These are phyloP conservation scores for Heliconius erato DNA, from an alignment of 2,888 invertebrate genomes.

Conservation along the genomic window DNA sequence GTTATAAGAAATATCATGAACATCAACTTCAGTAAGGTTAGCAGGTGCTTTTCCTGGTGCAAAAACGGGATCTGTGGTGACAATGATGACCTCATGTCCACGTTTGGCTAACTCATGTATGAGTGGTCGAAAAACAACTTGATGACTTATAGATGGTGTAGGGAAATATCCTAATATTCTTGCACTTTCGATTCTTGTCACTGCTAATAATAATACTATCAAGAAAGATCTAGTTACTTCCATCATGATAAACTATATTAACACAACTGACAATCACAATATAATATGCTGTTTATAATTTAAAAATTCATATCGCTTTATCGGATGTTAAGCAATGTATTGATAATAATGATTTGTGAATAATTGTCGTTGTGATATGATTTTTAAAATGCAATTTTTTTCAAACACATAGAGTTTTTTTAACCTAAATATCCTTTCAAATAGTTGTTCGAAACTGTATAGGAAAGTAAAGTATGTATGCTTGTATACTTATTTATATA, in stretches of 20 bases:
- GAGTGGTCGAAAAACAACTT: constrained; percentile 60
- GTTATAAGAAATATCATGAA: constrained; percentile 61
- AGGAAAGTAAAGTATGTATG: too few relatives aligned
- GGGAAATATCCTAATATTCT: constrained; percentile 67
- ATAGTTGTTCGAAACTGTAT: too few relatives aligned
- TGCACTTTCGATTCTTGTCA: constrained; percentile 51
- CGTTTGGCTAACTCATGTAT: constrained; percentile 62
- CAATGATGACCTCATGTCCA: constrained; percentile 58
- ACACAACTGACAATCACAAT: neutral
- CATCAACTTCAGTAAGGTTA: constrained; percentile 63
- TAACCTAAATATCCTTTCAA: too few relatives aligned
- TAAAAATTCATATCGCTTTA: constrained; percentile 17
- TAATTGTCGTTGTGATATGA: neutral
- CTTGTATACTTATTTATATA: too few relatives aligned
- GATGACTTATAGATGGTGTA: constrained; percentile 67
- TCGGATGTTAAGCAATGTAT: neutral
- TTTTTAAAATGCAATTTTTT: neutral
- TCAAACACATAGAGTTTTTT: too few relatives aligned
- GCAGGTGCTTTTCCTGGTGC: constrained; percentile 53
- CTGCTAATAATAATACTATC: neutral
- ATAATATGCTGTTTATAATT: neutral
- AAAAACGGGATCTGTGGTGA: constrained; percentile 59
- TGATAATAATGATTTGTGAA: neutral
- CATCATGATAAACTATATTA: neutral
- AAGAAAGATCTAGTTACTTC: neutral